Evolutionary conservation across 2,113 vertebrate genomes (phyloP).

Genomic region (Orientallactaga bullata): DNA sequence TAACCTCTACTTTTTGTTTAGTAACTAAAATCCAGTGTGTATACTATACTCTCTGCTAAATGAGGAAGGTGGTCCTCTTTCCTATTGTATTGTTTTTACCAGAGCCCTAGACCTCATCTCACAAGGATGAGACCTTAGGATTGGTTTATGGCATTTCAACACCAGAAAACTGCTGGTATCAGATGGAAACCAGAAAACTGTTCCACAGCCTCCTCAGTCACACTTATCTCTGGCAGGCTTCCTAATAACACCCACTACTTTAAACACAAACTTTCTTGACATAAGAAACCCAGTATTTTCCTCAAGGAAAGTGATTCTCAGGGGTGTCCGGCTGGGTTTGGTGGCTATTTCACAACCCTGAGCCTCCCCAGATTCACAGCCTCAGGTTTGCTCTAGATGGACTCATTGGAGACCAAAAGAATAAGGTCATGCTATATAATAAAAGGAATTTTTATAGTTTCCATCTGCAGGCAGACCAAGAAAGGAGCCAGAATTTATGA

Average conservation of each 20-base stretch:
- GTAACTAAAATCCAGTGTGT: constrained; percentile 2
- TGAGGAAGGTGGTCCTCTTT: background rate
- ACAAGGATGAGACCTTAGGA: background rate
- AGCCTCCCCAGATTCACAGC: constrained; percentile 38
- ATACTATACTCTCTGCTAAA: background rate
- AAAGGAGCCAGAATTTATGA: background rate
- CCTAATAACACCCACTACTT: constrained; percentile 16
- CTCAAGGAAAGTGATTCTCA: constrained; percentile 44
- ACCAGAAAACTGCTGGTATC: constrained; percentile 10
- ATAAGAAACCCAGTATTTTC: constrained; percentile 21
- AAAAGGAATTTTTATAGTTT: constrained; percentile 12
- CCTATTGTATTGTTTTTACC: too few relatives aligned
- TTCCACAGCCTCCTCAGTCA: constrained; percentile 6
- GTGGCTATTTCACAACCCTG: constrained; percentile 33
- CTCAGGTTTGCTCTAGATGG: constrained; percentile 9
- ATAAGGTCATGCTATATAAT: background rate
- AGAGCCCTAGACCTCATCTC: too few relatives aligned
- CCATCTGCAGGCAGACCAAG: background rate
- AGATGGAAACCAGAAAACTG: constrained; percentile 45
- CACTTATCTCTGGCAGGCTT: constrained; percentile 52
- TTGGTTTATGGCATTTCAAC: constrained; percentile 11
- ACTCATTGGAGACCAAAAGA: background rate
- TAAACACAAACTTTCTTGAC: constrained; percentile 37
- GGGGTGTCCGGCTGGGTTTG: background rate
- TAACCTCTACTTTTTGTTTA: background rate